phyloP scores from a whole-genome alignment of 2,113 vertebrate genomes.

The Epinephelus fuscoguttatus region DNA sequence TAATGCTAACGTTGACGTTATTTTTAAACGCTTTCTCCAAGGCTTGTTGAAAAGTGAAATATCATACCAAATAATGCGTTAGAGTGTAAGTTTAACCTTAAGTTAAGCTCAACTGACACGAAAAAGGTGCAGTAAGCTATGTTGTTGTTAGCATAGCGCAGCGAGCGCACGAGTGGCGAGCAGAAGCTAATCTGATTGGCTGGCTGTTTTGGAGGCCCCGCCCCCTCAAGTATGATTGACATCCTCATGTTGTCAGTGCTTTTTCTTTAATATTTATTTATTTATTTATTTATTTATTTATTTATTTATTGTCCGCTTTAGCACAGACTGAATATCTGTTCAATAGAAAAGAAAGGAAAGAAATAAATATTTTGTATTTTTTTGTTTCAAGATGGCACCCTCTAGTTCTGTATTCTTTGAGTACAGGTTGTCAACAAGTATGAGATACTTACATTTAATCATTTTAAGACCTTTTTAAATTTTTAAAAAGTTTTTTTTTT shows the following conservation, averaged over 20 bases:
- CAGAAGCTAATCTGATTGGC: slow-evolving; percentile 44
- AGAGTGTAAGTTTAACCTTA: not conserved
- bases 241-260: not conserved
- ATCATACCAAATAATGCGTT: not conserved
- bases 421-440: too few relatives aligned
- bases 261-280: too few relatives aligned
- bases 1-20: not conserved
- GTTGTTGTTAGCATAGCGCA: slow-evolving; percentile 29
- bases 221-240: not conserved
- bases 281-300: not conserved
- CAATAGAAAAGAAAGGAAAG: not conserved
- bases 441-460: too few relatives aligned
- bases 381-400: not conserved
- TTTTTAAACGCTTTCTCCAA: not conserved
- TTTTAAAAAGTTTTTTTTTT: too few relatives aligned
- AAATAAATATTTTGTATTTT: not conserved
- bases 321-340: not conserved
- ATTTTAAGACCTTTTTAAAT: too few relatives aligned
- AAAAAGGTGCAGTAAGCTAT: not conserved
- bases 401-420: not conserved
- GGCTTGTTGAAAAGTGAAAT: not conserved
- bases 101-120: not conserved
- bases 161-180: not conserved
- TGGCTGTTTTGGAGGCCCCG: not conserved
- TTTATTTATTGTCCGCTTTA: not conserved